Evolutionary conservation across 2,888 invertebrate genomes (phyloP).

Genomic region (Cephalotes varians): DNA sequence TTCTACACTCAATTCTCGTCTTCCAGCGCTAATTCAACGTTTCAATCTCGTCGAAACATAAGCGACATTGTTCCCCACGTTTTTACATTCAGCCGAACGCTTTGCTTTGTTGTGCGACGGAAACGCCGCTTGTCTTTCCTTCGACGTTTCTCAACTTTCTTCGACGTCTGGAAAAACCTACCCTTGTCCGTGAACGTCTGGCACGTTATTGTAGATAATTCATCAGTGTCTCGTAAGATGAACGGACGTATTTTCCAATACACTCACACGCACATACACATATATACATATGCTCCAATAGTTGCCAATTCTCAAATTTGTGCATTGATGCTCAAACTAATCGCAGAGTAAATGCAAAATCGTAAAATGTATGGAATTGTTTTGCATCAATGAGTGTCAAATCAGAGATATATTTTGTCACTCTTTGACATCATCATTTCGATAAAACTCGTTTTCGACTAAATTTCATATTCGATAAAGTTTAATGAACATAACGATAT

Average conservation of each 20-base stretch:
- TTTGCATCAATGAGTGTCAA: constrained; percentile 10
- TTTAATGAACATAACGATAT: neutral
- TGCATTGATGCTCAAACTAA: constrained; percentile 40
- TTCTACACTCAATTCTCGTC: neutral
- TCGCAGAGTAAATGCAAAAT: constrained; percentile 39
- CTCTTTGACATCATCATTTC: neutral
- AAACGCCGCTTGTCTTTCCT: constrained; percentile 31
- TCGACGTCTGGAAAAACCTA: constrained; percentile 23
- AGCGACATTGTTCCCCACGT: constrained; percentile 39
- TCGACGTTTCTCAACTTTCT: constrained; percentile 40
- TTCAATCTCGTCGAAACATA: constrained; percentile 31
- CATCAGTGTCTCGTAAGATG: constrained; percentile 44
- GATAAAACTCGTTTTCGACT: constrained; percentile 10
- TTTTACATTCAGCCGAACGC: constrained; percentile 38
- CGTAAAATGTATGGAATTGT: constrained; percentile 16
- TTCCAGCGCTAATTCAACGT: constrained; percentile 27
- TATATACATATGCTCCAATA: constrained; percentile 34
- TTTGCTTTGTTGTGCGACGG: constrained; percentile 21
- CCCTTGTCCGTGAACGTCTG: neutral
- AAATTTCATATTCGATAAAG: neutral
- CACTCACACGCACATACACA: no score
- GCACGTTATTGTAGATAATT: constrained; percentile 59
- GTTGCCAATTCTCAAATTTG: constrained; percentile 36
- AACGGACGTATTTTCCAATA: constrained; percentile 49
- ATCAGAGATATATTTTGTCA: constrained; percentile 19